Percentiles rank a stretch among this genome's conserved stretches.
phyloP scores from a whole-genome alignment of 2,888 invertebrate species.

The Microchrysa polita region DNA sequence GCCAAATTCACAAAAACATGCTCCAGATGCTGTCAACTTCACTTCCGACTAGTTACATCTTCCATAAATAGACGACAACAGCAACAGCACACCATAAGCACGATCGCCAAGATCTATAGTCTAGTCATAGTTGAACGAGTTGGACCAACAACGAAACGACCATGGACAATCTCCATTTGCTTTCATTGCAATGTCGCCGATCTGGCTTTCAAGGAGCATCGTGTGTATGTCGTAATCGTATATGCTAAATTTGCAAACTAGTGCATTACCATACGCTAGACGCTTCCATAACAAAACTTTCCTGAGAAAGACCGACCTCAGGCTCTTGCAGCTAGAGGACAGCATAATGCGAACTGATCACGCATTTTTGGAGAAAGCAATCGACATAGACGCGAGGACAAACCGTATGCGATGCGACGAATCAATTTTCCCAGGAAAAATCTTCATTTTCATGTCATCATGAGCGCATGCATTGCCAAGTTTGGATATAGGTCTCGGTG shows the following conservation, averaged over 20 bases:
- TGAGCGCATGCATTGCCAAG: conserved; percentile 6
- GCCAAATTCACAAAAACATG: conserved; percentile 36
- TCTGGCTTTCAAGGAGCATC: neutral
- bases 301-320: too few species aligned
- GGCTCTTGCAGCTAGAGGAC: conserved; percentile 11
- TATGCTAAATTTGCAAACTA: neutral
- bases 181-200: conserved; percentile 37
- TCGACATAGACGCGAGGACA: too few species aligned
- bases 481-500: conserved; percentile 8
- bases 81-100: neutral
- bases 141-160: too few species aligned
- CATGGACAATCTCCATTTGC: conserved; percentile 2
- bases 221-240: neutral
- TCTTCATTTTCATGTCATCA: conserved; percentile 21
- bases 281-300: too few species aligned
- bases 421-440: conserved; percentile 38
- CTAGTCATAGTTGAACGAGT: too few species aligned
- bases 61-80: conserved; percentile 37
- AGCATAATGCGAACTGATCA: conserved; percentile 23
- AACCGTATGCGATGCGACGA: too few species aligned
- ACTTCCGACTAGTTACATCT: conserved; percentile 43
- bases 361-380: conserved; percentile 44
- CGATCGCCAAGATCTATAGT: too few species aligned
- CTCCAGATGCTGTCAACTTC: conserved; percentile 42
- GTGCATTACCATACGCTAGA: too few species aligned